phyloP scores from a whole-genome alignment of 2,888 invertebrate genomes.

The Sarcophaga carnaria region DNA sequence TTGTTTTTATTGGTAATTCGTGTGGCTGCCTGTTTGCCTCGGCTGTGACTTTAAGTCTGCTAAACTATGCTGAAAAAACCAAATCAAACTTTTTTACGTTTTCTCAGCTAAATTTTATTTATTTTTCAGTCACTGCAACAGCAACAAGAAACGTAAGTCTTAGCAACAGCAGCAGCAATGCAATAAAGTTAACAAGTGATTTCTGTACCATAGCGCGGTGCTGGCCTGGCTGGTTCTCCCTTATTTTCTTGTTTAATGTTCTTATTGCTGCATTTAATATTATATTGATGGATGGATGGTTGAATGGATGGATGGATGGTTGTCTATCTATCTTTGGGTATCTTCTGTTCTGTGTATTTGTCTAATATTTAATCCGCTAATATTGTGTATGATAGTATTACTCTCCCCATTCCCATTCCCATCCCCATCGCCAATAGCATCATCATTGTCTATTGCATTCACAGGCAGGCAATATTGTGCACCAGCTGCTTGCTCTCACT shows the following conservation, averaged over 20 bases:
- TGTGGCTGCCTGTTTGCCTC: neutral
- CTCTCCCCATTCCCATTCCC: neutral
- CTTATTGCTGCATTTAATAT: constrained; percentile 71
- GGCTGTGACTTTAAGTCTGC: constrained; percentile 7
- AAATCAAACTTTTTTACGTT: constrained; percentile 3
- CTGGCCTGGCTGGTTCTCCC: constrained; percentile 72
- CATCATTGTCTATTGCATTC: neutral
- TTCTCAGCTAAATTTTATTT: constrained; percentile 2
- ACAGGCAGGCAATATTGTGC: constrained; percentile 10
- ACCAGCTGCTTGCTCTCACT: constrained; percentile 59
- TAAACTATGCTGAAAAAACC: neutral
- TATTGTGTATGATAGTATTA: constrained; percentile 22
- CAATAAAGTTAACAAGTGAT: constrained; percentile 67
- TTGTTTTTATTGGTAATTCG: too few species aligned
- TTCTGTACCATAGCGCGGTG: constrained; percentile 63
- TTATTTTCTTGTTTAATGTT: constrained; percentile 70
- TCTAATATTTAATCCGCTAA: constrained; percentile 66
- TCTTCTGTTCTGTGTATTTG: constrained; percentile 49
- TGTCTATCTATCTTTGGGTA: constrained; percentile 35
- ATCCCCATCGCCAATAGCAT: neutral
- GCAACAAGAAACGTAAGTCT: constrained; percentile 9
- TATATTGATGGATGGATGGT: constrained; percentile 64
- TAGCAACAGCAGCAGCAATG: neutral
- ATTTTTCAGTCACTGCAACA: constrained; percentile 6
- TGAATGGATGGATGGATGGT: constrained; percentile 47